These are phyloP conservation scores for Auanema sp. DNA, from an alignment of 2,888 invertebrate genomes.

Conservation along the genomic window DNA sequence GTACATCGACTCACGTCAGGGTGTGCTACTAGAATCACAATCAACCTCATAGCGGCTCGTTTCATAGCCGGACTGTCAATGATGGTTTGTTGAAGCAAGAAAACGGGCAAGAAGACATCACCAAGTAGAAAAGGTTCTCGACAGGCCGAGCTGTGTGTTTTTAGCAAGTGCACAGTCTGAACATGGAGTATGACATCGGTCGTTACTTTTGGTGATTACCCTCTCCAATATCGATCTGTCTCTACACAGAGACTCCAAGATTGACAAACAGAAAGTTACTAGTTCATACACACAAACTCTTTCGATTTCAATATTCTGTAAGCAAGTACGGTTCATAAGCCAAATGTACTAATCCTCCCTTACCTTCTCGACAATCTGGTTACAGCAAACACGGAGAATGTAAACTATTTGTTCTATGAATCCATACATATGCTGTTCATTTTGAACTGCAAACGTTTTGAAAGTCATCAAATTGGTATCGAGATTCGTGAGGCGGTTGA, in stretches of 20 bases:
- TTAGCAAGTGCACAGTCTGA: background rate
- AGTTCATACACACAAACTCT: slow-evolving; percentile 41
- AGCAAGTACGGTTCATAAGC: background rate
- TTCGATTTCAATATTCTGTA: slow-evolving; percentile 40
- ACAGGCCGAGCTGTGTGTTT: background rate
- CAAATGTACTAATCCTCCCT: slow-evolving; percentile 8
- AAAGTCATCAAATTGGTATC: slow-evolving; percentile 33
- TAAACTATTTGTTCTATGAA: slow-evolving; percentile 39
- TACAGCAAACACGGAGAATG: slow-evolving; percentile 38
- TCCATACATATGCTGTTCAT: slow-evolving; percentile 10
- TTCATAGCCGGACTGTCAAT: too few relatives aligned
- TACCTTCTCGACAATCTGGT: slow-evolving; percentile 24
- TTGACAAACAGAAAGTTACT: slow-evolving; percentile 22
- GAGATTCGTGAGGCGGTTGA: slow-evolving; percentile 24
- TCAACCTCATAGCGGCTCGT: too few relatives aligned
- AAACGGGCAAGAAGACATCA: slow-evolving; percentile 28
- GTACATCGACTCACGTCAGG: too few relatives aligned
- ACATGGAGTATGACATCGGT: too few relatives aligned
- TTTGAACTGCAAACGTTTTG: slow-evolving; percentile 22
- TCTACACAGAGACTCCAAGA: slow-evolving; percentile 25
- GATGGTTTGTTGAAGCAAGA: slow-evolving; percentile 29
- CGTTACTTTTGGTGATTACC: too few relatives aligned
- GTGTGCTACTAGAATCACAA: too few relatives aligned
- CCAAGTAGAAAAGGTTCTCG: background rate
- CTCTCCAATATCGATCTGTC: slow-evolving; percentile 16